Percentiles rank a stretch among this genome's conserved stretches.
phyloP scores from a whole-genome alignment of 2,113 vertebrate genomes.

The Columbina picui region DNA sequence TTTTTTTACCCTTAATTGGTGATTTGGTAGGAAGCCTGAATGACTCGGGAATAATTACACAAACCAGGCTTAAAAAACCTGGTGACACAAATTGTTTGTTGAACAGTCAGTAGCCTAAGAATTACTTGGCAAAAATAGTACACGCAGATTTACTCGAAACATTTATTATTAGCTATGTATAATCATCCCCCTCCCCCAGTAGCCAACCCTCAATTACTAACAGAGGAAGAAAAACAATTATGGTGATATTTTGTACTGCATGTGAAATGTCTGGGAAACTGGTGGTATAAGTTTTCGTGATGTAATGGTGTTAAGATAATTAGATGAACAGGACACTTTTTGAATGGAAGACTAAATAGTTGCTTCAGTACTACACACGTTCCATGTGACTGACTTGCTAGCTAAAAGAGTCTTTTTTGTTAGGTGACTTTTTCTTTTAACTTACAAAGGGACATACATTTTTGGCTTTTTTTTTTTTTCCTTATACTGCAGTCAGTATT shows the following conservation, averaged over 20 bases:
- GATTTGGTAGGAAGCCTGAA: background rate
- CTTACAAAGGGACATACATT: background rate
- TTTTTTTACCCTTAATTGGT: background rate
- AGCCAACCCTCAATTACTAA: background rate
- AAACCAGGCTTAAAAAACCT: background rate
- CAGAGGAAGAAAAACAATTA: background rate
- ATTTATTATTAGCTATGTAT: conserved; percentile 6
- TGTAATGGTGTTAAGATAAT: background rate
- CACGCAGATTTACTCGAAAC: background rate
- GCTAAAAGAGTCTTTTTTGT: background rate
- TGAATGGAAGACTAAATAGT: background rate
- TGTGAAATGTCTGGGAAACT: background rate
- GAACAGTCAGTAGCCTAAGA: background rate
- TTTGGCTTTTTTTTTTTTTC: background rate
- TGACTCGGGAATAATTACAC: background rate
- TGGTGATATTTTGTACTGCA: background rate
- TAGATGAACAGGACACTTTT: background rate
- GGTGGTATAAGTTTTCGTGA: background rate
- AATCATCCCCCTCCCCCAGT: background rate
- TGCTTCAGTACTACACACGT: background rate
- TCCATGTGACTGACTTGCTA: background rate
- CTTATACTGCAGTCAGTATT: background rate
- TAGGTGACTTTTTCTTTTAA: background rate
- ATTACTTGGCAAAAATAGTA: background rate
- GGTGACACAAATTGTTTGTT: background rate